Conservation (phyloP, 30 jellyfish, hydroid and myxozoan genomes). For the Aurelia sp. region DNA sequence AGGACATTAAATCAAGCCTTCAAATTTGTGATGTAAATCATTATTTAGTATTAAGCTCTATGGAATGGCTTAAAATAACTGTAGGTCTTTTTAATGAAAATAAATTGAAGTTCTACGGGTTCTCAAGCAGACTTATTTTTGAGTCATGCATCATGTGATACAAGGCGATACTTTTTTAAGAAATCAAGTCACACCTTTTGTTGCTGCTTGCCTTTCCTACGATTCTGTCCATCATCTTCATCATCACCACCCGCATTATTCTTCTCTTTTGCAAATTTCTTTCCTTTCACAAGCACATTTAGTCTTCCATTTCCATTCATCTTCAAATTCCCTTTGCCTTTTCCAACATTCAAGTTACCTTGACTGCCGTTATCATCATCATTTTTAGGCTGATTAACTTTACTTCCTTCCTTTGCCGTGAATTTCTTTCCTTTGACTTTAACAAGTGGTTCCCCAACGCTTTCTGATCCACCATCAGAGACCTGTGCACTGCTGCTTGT, state of each 20-base stretch:
- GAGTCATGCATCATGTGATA: too few species aligned
- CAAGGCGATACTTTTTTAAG: too few species aligned
- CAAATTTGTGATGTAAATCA: too few species aligned
- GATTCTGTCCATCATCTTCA: neutral
- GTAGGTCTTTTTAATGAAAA: too few species aligned
- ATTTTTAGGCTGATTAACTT: neutral
- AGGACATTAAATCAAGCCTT: too few species aligned
- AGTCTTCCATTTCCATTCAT: constrained; percentile 2
- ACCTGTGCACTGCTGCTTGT: constrained; percentile 9
- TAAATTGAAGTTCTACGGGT: too few species aligned
- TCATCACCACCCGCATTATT: neutral
- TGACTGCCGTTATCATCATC: constrained; percentile 1
- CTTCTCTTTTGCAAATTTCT: neutral
- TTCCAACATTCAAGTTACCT: constrained; percentile 1
- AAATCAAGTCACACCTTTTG: neutral
- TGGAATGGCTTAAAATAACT: too few species aligned
- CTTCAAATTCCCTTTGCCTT: neutral
- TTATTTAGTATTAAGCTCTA: too few species aligned
- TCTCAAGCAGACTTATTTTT: too few species aligned
- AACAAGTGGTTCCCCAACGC: constrained; percentile 1
- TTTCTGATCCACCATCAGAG: constrained; percentile 1
- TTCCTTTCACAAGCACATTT: constrained; percentile 33
- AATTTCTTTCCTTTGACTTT: constrained; percentile 18
- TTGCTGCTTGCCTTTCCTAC: neutral
- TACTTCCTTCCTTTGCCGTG: constrained; percentile 36